Evolutionary conservation across 1,140 invertebrate species (phyloP), one percentile per base, ranked within the genome.

Genomic region (Drosophila rufa): DNA sequence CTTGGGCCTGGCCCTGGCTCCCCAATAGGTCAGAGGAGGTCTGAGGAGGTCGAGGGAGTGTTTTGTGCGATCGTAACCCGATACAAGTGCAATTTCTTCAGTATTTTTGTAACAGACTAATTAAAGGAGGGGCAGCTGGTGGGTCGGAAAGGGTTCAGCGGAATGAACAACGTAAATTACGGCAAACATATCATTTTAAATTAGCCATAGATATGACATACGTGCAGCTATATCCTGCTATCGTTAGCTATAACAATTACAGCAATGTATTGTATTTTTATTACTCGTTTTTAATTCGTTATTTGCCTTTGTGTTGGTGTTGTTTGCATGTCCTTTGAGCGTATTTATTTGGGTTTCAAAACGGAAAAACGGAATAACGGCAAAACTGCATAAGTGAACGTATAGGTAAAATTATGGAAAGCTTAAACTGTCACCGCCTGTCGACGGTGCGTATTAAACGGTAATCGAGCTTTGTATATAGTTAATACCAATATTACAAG

Each of bases 401-500:
- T 71, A 87, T 75, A 87, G 84, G 84, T 87, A 87, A 87, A 87
- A 86, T 64, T 38, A 60, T 78, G 62, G 40, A 79, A 48, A 66
- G 64, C 74, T 71, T 45, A 60, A 77, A 60, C 19, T 74, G 65
- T 75, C 48, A 58, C 15, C 22, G 59, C 47, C 55, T 58, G 67
- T 61, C 36, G 38, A 45, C 45, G 47, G 51, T 51, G 81, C 73
- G 53, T 69, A 68, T 45, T 81, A 65, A 82, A 86, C 47, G 65
- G 75, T 76, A 91, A 86, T 83, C 80, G 81, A 91, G 89, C 89
- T 91, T 91, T 91, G 87, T 91, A 91, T 61, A 91, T 91, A 91
- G 78, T 73, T 81, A 66, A 79, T 71, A 79, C 60, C 55, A 46
- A 55, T 40, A 55, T 67, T 38, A 65, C 59, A 71, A 47, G 43